Evolutionary conservation across 2,113 vertebrate genomes (phyloP).

Genomic region (Varanus komodoensis): DNA sequence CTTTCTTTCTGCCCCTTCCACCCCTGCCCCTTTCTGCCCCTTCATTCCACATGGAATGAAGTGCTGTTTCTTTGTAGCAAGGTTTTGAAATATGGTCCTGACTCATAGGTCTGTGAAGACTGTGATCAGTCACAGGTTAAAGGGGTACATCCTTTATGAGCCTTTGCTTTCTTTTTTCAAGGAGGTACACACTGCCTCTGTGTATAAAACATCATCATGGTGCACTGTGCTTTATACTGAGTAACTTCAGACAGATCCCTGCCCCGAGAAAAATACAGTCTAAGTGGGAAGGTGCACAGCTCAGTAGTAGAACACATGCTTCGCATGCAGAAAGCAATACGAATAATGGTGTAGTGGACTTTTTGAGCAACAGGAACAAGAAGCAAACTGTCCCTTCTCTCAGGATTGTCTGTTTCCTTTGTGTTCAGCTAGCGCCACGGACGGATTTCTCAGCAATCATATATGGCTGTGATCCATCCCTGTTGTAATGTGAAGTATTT

Average conservation of each 20-base stretch:
- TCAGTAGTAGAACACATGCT: too few relatives aligned
- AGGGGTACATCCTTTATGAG: background rate
- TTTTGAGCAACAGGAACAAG: too few relatives aligned
- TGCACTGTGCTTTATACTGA: background rate
- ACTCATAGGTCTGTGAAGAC: background rate
- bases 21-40: background rate
- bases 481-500: too few relatives aligned
- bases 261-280: background rate
- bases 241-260: background rate
- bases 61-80: background rate
- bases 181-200: background rate
- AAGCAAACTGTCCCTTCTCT: too few relatives aligned
- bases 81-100: background rate
- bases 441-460: too few relatives aligned
- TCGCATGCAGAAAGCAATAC: too few relatives aligned
- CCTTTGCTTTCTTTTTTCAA: background rate
- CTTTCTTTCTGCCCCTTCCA: background rate
- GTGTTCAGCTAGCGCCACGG: too few relatives aligned
- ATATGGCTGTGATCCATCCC: too few relatives aligned
- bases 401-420: too few relatives aligned
- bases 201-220: background rate
- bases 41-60: background rate
- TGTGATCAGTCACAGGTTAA: conserved; percentile 1
- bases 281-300: background rate
- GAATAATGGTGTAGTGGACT: too few relatives aligned